A percentile compares a stretch with the other conserved stretches of the same genome.
phyloP scores from a whole-genome alignment of 2,797 vertebrate genomes.

The Neosalanx taihuensis region DNA sequence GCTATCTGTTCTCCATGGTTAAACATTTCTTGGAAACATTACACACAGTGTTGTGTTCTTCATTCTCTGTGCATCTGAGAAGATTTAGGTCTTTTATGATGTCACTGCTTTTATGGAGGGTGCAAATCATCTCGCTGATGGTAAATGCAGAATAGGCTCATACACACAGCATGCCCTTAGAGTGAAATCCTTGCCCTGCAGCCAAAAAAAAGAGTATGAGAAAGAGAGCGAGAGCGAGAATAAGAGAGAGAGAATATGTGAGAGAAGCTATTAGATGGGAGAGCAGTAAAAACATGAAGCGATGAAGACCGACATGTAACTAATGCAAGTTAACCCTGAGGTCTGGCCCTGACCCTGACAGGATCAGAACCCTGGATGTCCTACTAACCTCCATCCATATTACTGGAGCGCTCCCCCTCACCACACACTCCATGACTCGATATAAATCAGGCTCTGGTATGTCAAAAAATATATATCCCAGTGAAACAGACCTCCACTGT shows the following conservation, averaged over 20 bases:
- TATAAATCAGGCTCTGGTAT: not conserved
- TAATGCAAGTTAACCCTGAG: not conserved
- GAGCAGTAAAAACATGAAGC: not conserved
- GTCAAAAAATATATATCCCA: not conserved
- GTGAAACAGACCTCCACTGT: not conserved
- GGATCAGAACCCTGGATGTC: not conserved
- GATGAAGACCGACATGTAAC: not conserved
- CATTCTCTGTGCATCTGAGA: not conserved
- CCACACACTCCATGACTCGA: not conserved
- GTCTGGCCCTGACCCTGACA: not conserved
- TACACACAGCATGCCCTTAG: not conserved
- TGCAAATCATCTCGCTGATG: not conserved
- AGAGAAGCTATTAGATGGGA: not conserved
- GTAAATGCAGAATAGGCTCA: not conserved
- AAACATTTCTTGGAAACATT: not conserved
- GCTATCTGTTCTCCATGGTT: not conserved
- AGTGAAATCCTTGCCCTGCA: not conserved
- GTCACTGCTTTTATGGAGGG: not conserved
- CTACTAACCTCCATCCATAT: too few relatives aligned
- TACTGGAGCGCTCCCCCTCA: not conserved
- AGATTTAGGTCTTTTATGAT: not conserved
- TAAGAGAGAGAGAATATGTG: not conserved
- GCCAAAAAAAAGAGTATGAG: not conserved
- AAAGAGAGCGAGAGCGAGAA: not conserved
- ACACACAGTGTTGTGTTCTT: not conserved